Conservation (phyloP, 1,140 invertebrate genomes). For the Lineus longissimus region DNA sequence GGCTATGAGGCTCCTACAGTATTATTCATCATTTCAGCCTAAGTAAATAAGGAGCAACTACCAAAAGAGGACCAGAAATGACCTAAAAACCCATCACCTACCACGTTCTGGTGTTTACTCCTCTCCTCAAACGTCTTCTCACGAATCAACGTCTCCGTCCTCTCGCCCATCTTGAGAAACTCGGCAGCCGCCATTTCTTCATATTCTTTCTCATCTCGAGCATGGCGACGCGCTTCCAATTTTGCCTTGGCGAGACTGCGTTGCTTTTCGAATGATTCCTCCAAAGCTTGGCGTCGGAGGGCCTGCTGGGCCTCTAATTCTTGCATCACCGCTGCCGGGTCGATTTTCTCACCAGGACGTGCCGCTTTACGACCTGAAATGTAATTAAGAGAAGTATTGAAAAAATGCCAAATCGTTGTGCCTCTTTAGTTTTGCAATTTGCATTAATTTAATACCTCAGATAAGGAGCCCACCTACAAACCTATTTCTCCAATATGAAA, state of each 20-base stretch:
- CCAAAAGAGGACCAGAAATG: too few relatives aligned
- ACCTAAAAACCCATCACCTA: background rate
- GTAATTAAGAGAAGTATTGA: background rate
- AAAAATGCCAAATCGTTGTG: background rate
- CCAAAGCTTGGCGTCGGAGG: constrained; percentile 15
- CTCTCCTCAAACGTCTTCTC: background rate
- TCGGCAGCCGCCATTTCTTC: background rate
- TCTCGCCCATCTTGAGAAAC: background rate
- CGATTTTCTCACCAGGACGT: too few relatives aligned
- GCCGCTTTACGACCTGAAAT: background rate
- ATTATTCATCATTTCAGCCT: too few relatives aligned
- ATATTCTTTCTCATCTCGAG: background rate
- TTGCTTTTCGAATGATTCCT: background rate
- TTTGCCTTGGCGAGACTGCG: constrained; percentile 7
- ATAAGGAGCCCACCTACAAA: too few relatives aligned
- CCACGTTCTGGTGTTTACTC: background rate
- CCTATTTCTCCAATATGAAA: too few relatives aligned
- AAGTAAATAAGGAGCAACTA: too few relatives aligned
- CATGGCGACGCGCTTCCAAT: constrained; percentile 11
- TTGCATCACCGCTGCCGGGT: constrained; percentile 24
- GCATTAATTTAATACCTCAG: too few relatives aligned
- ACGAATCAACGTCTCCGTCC: background rate
- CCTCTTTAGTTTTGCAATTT: background rate
- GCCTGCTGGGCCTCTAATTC: constrained; percentile 25
- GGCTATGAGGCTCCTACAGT: background rate